A percentile compares a stretch with the other conserved stretches of the same genome.
These are phyloP conservation scores for Argentina silus DNA, from an alignment of 2,797 vertebrate genomes.

Conservation along the genomic window DNA sequence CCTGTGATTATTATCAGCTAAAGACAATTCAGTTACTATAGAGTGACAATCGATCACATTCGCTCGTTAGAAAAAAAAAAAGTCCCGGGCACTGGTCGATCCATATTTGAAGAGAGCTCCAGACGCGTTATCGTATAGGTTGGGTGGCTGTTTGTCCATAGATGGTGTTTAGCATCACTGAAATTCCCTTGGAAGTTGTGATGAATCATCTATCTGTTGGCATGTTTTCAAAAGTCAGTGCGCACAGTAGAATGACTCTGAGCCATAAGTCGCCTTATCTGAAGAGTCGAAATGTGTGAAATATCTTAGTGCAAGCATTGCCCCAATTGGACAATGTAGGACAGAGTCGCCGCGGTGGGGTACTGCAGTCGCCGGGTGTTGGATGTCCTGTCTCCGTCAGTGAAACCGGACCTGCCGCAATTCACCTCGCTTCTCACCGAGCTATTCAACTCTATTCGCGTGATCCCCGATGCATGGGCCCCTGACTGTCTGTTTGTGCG, in stretches of 20 bases:
- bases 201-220: slow-evolving; percentile 48
- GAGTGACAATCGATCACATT: slow-evolving; percentile 13
- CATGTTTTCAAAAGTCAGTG: background rate
- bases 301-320: slow-evolving; percentile 6
- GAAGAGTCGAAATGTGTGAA: background rate
- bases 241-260: background rate
- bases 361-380: slow-evolving; percentile 19
- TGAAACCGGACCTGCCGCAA: slow-evolving; percentile 47
- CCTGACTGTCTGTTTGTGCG: background rate
- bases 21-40: background rate
- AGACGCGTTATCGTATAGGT: background rate
- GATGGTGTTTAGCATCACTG: slow-evolving; percentile 63
- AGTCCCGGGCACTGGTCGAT: background rate
- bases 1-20: background rate
- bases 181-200: slow-evolving; percentile 66
- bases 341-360: slow-evolving; percentile 7
- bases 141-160: slow-evolving; percentile 51
- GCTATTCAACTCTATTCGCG: slow-evolving; percentile 19
- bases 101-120: background rate
- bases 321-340: slow-evolving; percentile 10
- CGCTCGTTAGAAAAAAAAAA: background rate
- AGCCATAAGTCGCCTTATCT: background rate
- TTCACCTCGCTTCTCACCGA: slow-evolving; percentile 25
- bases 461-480: slow-evolving; percentile 14
- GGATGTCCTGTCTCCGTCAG: slow-evolving; percentile 35